Evolutionary conservation across 1,140 invertebrate species (phyloP).

Genomic region (Cydia splendana): DNA sequence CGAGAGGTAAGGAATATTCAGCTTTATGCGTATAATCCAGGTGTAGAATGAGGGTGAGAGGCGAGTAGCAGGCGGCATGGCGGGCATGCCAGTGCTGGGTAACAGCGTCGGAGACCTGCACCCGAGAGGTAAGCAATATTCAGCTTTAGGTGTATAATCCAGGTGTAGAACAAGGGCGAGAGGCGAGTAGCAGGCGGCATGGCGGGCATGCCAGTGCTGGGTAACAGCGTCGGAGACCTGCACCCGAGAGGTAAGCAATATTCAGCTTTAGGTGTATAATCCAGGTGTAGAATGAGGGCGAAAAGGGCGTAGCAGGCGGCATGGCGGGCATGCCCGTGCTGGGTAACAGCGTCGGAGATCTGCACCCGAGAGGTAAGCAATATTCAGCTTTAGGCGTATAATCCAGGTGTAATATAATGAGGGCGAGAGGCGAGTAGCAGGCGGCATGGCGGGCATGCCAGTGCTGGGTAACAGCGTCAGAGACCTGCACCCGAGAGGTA

Average conservation of each 20-base stretch:
- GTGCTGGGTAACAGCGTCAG: too few species aligned
- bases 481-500: background rate
- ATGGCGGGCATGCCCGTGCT: slow-evolving; percentile 74
- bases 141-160: background rate
- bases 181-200: slow-evolving; percentile 44
- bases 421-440: slow-evolving; percentile 35
- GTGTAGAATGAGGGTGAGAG: slow-evolving; percentile 48
- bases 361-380: slow-evolving; percentile 46
- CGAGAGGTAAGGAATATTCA: background rate
- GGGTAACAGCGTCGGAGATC: slow-evolving; percentile 71
- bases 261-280: background rate
- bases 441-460: slow-evolving; percentile 36
- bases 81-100: slow-evolving; percentile 71
- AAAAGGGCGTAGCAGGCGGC: slow-evolving; percentile 33
- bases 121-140: slow-evolving; percentile 39
- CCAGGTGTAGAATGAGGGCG: background rate
- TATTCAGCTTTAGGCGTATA: too few species aligned
- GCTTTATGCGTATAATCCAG: slow-evolving; percentile 24
- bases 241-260: background rate
- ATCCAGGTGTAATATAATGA: slow-evolving; percentile 47
- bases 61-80: slow-evolving; percentile 64
- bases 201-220: slow-evolving; percentile 72
- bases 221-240: slow-evolving; percentile 62
- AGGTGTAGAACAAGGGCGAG: too few species aligned
- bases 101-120: slow-evolving; percentile 69